A percentile compares a stretch with the other conserved stretches of the same genome.
Conservation (phyloP, 2,113 vertebrate genomes). For the Hemiprocne comata region DNA sequence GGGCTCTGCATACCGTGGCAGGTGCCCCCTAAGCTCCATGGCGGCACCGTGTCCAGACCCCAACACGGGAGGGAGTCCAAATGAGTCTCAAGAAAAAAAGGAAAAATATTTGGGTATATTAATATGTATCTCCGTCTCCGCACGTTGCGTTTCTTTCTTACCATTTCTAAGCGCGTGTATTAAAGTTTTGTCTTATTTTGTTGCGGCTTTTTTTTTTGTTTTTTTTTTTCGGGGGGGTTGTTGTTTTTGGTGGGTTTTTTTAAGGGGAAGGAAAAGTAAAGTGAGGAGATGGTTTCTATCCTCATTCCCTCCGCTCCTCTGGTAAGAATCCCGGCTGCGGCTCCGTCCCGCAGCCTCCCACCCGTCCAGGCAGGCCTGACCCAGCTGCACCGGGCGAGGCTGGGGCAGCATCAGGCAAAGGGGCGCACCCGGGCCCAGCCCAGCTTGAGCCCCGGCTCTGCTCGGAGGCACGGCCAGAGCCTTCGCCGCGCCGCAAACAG, state of each 20-base stretch:
- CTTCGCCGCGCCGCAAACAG: background rate
- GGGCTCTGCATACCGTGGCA: background rate
- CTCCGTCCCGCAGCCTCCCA: background rate
- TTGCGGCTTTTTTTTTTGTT: background rate
- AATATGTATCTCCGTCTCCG: background rate
- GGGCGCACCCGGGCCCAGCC: no score
- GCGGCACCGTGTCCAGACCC: background rate
- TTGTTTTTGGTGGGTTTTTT: no score
- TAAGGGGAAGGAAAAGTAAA: background rate
- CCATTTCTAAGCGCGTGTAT: background rate
- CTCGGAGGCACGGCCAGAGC: background rate
- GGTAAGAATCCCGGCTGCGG: background rate
- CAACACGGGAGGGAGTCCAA: background rate
- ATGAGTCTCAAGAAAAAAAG: background rate
- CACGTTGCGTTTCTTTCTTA: background rate
- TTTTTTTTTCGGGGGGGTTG: no score
- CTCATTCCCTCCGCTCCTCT: background rate
- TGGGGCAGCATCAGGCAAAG: background rate
- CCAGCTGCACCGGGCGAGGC: background rate
- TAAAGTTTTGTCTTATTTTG: background rate
- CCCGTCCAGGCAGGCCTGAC: background rate
- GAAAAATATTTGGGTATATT: background rate
- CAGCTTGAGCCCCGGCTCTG: background rate
- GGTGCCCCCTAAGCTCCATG: background rate
- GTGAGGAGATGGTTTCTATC: background rate